A percentile compares a stretch with the other conserved stretches of the same genome.
Conservation (phyloP, 2,113 vertebrate species). For the Verasper variegatus region DNA sequence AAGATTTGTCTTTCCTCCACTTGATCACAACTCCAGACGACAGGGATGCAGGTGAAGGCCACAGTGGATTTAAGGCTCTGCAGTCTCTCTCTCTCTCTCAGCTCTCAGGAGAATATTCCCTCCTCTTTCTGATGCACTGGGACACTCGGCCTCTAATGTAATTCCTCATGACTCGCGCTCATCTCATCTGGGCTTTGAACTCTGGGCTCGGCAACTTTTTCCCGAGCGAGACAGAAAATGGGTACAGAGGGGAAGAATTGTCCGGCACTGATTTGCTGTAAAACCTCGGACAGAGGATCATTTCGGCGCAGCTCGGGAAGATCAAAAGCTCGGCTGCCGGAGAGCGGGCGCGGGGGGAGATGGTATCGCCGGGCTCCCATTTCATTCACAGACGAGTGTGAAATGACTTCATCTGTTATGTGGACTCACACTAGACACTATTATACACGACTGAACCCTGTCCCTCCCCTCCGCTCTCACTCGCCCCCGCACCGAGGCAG, state of each 20-base stretch:
- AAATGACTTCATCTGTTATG: conserved; percentile 80
- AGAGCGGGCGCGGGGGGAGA: conserved; percentile 56
- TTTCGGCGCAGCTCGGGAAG: conserved; percentile 72
- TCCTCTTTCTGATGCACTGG: conserved; percentile 60
- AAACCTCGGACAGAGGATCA: conserved; percentile 78
- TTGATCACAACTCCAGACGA: neutral
- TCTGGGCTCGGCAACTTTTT: conserved; percentile 60
- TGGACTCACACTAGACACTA: conserved; percentile 72
- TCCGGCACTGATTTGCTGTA: conserved; percentile 79
- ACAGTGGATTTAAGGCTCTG: conserved; percentile 15
- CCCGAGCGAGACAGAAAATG: conserved; percentile 67
- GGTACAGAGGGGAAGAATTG: conserved; percentile 74
- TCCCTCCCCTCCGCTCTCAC: conserved; percentile 59
- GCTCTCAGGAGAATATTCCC: conserved; percentile 52
- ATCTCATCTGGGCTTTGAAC: conserved; percentile 80
- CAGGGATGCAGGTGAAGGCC: conserved; percentile 15
- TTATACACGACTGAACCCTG: conserved; percentile 67
- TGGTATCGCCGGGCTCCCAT: conserved; percentile 73
- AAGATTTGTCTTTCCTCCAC: too few relatives aligned
- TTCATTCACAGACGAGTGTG: conserved; percentile 80
- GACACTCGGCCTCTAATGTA: conserved; percentile 65
- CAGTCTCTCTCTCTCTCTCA: conserved; percentile 19
- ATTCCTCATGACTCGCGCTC: conserved; percentile 68
- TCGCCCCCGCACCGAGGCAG: conserved; percentile 32
- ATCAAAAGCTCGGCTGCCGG: conserved; percentile 78